Evolutionary conservation across 1,140 invertebrate species (phyloP).

Genomic region (Doryteuthis pealeii): DNA sequence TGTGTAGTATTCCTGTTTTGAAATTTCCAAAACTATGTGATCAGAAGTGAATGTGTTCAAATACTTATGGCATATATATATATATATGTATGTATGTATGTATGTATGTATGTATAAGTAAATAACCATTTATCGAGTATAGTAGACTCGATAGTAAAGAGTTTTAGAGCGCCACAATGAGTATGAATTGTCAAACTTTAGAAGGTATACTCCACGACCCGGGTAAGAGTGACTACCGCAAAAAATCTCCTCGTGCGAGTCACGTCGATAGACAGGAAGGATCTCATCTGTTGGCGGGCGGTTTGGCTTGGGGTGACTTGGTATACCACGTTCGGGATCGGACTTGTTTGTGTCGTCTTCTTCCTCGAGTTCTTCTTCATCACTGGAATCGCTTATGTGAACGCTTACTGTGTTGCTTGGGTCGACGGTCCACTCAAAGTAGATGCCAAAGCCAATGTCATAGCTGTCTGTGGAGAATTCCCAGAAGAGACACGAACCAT

Average conservation of each 20-base stretch:
- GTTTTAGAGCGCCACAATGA: constrained; percentile 99
- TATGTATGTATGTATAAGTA: not conserved
- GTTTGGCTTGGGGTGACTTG: constrained; percentile 34
- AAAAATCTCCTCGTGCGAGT: constrained; percentile 96
- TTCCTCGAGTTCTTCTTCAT: constrained; percentile 80
- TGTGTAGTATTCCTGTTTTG: too few relatives aligned
- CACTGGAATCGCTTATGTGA: constrained; percentile 90
- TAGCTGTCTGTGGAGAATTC: constrained; percentile 98
- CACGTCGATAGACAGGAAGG: constrained; percentile 90
- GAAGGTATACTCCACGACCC: constrained; percentile 88
- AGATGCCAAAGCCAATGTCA: constrained; percentile 98
- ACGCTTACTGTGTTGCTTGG: constrained; percentile 69
- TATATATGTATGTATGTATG: not conserved
- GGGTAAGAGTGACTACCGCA: constrained; percentile 96
- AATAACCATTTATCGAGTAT: constrained; percentile 66
- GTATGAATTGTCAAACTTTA: constrained; percentile 99
- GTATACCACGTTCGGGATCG: constrained; percentile 52
- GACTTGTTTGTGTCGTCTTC: constrained; percentile 31
- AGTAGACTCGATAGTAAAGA: constrained; percentile 97
- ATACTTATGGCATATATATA: not conserved
- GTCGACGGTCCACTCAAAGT: constrained; percentile 95
- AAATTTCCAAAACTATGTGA: too few relatives aligned
- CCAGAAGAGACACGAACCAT: constrained; percentile 96
- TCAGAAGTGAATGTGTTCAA: too few relatives aligned
- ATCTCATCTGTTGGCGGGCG: constrained; percentile 74